These are phyloP conservation scores for Cryptocheilus praepositus DNA, from an alignment of 2,888 invertebrate genomes.

Conservation along the genomic window DNA sequence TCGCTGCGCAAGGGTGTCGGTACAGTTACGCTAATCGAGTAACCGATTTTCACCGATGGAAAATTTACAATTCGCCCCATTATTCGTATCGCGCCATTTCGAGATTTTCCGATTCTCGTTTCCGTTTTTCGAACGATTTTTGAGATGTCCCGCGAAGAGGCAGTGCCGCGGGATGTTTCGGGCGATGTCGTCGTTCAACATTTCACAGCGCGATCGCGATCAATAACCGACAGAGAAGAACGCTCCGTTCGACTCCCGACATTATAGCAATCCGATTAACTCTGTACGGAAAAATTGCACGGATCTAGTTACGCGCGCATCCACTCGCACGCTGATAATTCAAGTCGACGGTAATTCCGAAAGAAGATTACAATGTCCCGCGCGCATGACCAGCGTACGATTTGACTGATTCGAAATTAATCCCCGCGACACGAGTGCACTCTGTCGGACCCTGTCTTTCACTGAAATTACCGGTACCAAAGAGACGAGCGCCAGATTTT, in stretches of 20 bases:
- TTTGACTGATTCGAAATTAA: conserved; percentile 36
- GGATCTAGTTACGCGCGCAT: too few species aligned
- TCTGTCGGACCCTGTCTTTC: conserved; percentile 21
- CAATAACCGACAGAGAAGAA: too few species aligned
- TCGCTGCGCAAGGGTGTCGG: conserved; percentile 55
- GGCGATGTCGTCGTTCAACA: too few species aligned
- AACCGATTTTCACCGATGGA: conserved; percentile 69
- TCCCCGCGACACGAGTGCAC: conserved; percentile 31
- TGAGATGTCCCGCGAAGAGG: not conserved
- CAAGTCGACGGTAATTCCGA: conserved; percentile 44
- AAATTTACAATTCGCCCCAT: conserved; percentile 56
- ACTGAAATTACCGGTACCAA: conserved; percentile 52
- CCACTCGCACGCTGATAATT: conserved; percentile 27
- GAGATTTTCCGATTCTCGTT: not conserved
- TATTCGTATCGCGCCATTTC: not conserved
- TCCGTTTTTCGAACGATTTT: not conserved
- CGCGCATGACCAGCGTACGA: conserved; percentile 19
- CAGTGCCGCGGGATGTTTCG: not conserved
- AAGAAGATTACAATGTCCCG: conserved; percentile 48
- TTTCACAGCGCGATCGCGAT: too few species aligned
- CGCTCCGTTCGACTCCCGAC: too few species aligned
- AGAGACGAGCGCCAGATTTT: conserved; percentile 58
- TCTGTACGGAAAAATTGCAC: too few species aligned
- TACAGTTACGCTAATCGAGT: conserved; percentile 71
- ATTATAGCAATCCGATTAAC: too few species aligned